phyloP scores from a whole-genome alignment of 2,797 vertebrate genomes.

The Yasuhikotakia modesta region DNA sequence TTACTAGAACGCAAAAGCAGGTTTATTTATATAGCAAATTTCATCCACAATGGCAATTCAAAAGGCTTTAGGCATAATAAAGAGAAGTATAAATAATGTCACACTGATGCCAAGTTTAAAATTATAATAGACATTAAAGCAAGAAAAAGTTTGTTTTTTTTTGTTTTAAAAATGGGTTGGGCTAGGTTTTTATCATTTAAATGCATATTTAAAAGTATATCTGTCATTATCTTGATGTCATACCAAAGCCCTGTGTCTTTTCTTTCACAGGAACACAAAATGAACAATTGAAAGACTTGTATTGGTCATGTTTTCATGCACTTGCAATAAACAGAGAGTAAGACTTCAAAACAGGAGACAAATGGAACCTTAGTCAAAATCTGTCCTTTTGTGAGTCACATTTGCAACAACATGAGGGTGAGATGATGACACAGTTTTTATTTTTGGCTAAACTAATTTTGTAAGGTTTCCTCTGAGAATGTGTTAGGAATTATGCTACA shows the following conservation, averaged over 20 bases:
- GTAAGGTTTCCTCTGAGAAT: background rate
- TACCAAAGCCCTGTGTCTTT: background rate
- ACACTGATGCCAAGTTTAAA: background rate
- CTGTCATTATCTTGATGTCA: too few relatives aligned
- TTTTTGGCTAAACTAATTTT: background rate
- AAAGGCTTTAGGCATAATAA: background rate
- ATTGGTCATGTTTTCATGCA: background rate
- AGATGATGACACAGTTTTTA: background rate
- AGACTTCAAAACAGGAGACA: background rate
- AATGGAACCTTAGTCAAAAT: too few relatives aligned
- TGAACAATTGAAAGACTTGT: background rate
- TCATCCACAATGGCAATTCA: constrained; percentile 1
- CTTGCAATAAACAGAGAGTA: background rate
- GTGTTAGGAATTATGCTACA: background rate
- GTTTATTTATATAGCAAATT: background rate
- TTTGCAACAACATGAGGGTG: background rate
- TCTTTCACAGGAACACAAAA: background rate
- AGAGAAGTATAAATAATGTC: background rate
- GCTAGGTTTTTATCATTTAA: too few relatives aligned
- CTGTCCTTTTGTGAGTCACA: background rate
- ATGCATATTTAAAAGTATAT: too few relatives aligned
- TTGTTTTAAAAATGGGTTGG: too few relatives aligned
- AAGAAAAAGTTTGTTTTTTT: too few relatives aligned
- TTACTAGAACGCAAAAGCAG: background rate
- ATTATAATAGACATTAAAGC: background rate